A percentile compares a stretch with the other conserved stretches of the same genome.
Conservation (phyloP, 2,113 vertebrate genomes). For the Elanoides forficatus region DNA sequence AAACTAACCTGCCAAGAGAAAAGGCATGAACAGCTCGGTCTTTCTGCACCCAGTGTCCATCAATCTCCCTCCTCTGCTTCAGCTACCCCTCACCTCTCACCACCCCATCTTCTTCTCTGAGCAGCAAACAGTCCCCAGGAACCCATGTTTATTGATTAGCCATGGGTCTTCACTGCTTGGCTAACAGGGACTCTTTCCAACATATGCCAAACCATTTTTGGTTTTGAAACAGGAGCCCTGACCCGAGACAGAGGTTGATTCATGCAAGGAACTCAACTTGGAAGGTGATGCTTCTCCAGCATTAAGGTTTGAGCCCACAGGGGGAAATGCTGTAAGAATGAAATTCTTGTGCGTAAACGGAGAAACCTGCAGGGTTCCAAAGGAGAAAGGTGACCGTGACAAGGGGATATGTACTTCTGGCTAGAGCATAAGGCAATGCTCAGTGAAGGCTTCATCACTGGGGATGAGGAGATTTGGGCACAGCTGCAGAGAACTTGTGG, state of each 20-base stretch:
- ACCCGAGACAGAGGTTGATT: not conserved
- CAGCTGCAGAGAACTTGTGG: not conserved
- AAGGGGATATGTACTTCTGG: not conserved
- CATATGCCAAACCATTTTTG: fast-evolving
- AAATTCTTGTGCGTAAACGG: not conserved
- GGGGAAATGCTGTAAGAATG: not conserved
- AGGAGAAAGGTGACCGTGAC: not conserved
- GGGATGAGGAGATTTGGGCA: not conserved
- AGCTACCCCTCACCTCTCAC: not conserved
- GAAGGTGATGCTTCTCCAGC: not conserved
- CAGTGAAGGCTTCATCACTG: not conserved
- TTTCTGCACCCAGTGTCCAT: not conserved
- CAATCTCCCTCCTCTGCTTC: not conserved
- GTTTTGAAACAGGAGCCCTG: not conserved
- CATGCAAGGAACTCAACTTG: not conserved
- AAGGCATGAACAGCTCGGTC: fast-evolving
- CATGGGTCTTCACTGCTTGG: not conserved
- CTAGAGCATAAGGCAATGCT: not conserved
- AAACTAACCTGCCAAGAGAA: not conserved
- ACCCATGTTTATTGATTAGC: not conserved
- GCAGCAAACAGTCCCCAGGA: not conserved
- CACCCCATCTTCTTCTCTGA: not conserved
- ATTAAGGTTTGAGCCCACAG: not conserved
- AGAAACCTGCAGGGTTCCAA: not conserved
- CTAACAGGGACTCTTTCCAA: not conserved